These are phyloP conservation scores for Congeria kusceri DNA, from an alignment of 2,888 invertebrate genomes.

Conservation along the genomic window DNA sequence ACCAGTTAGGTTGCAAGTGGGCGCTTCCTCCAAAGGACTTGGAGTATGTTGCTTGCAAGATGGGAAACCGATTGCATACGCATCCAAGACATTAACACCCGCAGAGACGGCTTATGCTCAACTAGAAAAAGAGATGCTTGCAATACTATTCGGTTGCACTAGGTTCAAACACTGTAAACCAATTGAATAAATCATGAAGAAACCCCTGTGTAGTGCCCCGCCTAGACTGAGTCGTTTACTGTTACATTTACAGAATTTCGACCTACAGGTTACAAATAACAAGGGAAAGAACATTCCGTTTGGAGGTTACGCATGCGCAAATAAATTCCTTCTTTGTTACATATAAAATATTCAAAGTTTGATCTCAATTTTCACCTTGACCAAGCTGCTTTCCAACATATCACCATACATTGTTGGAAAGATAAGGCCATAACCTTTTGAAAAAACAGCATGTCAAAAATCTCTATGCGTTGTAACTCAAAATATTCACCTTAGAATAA, in stretches of 20 bases:
- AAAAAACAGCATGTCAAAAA: too few relatives aligned
- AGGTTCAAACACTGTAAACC: background rate
- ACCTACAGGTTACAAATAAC: background rate
- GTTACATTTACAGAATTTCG: background rate
- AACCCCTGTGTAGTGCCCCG: background rate
- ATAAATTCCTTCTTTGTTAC: too few relatives aligned
- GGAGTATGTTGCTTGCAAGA: constrained; percentile 25
- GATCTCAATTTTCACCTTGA: too few relatives aligned
- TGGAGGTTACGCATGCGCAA: too few relatives aligned
- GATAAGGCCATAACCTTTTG: too few relatives aligned
- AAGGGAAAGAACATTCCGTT: background rate
- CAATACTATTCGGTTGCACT: constrained; percentile 12
- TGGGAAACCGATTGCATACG: constrained; percentile 17
- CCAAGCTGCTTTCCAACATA: too few relatives aligned
- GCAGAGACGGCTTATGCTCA: constrained; percentile 31
- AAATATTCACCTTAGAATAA: too few relatives aligned
- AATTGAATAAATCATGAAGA: background rate
- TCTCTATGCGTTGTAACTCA: too few relatives aligned
- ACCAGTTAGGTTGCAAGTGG: constrained; percentile 15
- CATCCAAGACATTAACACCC: constrained; percentile 31
- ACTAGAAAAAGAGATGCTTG: constrained; percentile 41
- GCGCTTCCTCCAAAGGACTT: constrained; percentile 12
- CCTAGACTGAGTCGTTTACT: background rate
- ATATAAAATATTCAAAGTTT: too few relatives aligned
- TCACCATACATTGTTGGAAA: too few relatives aligned